These are phyloP conservation scores for Pseudanteris insignis DNA, from an alignment of 2,888 invertebrate species.

Conservation along the genomic window DNA sequence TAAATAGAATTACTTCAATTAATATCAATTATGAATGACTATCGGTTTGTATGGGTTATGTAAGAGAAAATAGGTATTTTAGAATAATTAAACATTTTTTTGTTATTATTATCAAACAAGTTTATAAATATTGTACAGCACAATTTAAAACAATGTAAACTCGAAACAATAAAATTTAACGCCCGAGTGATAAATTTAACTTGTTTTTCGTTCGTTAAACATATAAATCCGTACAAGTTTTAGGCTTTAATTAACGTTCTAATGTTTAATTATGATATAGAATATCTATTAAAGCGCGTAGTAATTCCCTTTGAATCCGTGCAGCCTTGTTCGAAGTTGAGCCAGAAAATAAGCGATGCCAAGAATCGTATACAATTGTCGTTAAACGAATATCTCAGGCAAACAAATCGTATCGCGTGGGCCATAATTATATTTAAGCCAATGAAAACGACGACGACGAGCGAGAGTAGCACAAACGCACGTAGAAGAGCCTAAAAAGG, in stretches of 20 bases:
- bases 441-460: constrained; percentile 1
- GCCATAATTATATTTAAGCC: constrained; percentile 29
- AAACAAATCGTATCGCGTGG: constrained; percentile 12
- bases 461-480: constrained; percentile 4
- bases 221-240: constrained; percentile 3
- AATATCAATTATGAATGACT: no score
- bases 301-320: constrained; percentile 27
- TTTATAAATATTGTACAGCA: no score
- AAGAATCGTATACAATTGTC: constrained; percentile 10
- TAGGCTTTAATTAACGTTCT: constrained; percentile 1
- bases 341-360: constrained; percentile 10
- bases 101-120: no score
- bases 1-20: no score
- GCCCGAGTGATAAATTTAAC: no score
- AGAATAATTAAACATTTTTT: no score
- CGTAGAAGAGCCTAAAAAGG: constrained; percentile 9
- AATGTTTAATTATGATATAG: constrained; percentile 26
- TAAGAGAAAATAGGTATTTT: no score
- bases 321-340: constrained; percentile 15
- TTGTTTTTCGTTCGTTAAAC: no score
- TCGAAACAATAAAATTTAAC: no score
- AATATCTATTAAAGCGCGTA: constrained; percentile 16
- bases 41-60: no score
- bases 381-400: constrained; percentile 22
- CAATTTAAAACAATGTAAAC: no score